Base-by-base conservation (phyloP, 2,113 vertebrate genomes). In the Uropsilus gracilis region DNA sequence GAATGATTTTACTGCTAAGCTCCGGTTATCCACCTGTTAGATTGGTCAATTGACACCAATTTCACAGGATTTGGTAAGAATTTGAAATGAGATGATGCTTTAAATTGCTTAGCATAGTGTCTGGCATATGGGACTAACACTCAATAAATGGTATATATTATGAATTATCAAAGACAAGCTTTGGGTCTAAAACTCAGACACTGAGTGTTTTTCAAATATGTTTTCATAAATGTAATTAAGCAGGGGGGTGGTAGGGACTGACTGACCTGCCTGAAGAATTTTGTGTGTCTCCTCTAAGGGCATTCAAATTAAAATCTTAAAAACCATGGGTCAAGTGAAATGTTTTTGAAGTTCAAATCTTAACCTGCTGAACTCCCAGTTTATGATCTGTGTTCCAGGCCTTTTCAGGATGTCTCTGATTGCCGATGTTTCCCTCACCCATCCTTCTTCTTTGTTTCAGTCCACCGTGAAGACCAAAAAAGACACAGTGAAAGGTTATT, bases 391-490 rank as follows among this genome's bases (percentile, higher is more conserved):
- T 8, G 17, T 9, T 32, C 57, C 20, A 2, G 39, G 20, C 24
- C 18, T 32, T 32, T 42, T 26, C 4, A 3, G 22, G 64, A 34
- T 7, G 26, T 37, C 6, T 57, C 10, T n/a, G 34, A 63, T 20
- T 18, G 8, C 73, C 37, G 7, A 50, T 0, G 0, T 3, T 39
- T 34, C 39, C 77, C 13, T 81, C 53, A 44, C 11, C 5, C 2
- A 10, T 16, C 55, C 37, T n/a, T 66, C 76, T 50, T 93, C 88
- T 97, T 86, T 93, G 13, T 95, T 93, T 22, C 94, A 99, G 99
- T 99, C 99, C 44, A 99, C 99, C 98, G 99, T 99, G 98, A 99
- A 97, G 98, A 99, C 99, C 0, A 99, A 99, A 95, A 98, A 99
- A 95, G 99, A 98, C 98, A 99, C 99, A 0, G 99, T 99, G 80